phyloP scores from a whole-genome alignment of 1,140 invertebrate species.

The Tribolium madens region DNA sequence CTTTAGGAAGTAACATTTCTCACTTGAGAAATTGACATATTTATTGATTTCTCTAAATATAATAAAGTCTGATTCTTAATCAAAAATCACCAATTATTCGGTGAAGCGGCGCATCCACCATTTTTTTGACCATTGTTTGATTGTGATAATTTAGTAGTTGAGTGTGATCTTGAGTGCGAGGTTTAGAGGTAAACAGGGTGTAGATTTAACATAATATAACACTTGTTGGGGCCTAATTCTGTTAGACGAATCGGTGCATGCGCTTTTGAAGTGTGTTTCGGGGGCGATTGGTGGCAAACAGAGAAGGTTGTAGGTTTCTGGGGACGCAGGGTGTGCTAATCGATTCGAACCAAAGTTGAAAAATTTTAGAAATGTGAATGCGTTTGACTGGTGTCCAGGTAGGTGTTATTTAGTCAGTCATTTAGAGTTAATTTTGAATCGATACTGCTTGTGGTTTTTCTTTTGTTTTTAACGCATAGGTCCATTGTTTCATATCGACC shows the following conservation, averaged over 20 bases:
- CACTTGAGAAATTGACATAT: not conserved
- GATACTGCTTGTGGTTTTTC: conserved; percentile 28
- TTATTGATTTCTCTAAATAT: not conserved
- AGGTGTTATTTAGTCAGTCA: not conserved
- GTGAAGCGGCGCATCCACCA: conserved; percentile 3
- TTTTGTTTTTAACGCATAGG: conserved; percentile 7
- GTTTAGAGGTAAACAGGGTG: not conserved
- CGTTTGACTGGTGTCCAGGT: conserved; percentile 5
- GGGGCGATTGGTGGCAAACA: conserved; percentile 25
- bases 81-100: not conserved
- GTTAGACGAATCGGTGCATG: conserved; percentile 41
- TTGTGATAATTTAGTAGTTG: not conserved
- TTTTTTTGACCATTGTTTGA: not conserved
- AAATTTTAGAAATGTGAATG: conserved; percentile 19
- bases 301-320: conserved; percentile 40
- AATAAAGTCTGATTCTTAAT: not conserved
- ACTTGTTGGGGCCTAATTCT: conserved; percentile 33
- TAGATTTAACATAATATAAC: conserved; percentile 37
- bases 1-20: too few relatives aligned
- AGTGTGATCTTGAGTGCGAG: not conserved
- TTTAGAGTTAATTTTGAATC: conserved; percentile 15
- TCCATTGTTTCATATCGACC: conserved; percentile 36
- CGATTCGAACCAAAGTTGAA: conserved; percentile 15
- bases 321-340: conserved; percentile 40
- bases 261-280: conserved; percentile 23